Evolutionary conservation across 2,113 vertebrate species (phyloP).

Genomic region (Chloebia gouldiae): DNA sequence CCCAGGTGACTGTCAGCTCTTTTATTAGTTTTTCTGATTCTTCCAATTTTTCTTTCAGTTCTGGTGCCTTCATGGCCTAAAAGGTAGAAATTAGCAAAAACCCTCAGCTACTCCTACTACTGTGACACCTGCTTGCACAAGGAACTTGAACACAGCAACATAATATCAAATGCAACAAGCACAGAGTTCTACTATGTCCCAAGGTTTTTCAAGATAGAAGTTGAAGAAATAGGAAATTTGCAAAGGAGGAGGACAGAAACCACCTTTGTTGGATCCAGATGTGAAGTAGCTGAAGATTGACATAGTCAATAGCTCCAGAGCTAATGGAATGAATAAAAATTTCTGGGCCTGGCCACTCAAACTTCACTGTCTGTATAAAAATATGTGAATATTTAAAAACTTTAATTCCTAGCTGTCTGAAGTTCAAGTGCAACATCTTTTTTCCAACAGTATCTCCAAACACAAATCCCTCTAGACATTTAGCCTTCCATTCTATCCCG

Average conservation of each 20-base stretch:
- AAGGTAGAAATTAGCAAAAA: constrained; percentile 7
- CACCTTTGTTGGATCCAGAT: neutral
- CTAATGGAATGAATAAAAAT: neutral
- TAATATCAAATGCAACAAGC: neutral
- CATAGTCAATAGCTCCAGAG: neutral
- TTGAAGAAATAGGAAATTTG: neutral
- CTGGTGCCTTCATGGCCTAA: constrained; percentile 95
- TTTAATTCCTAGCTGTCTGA: neutral
- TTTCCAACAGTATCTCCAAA: neutral
- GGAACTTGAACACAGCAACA: neutral
- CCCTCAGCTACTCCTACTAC: neutral
- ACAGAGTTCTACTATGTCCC: neutral
- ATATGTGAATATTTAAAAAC: neutral
- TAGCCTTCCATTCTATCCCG: neutral
- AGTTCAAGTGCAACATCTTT: neutral
- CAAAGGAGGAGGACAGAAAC: neutral
- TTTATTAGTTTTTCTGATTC: constrained; percentile 97
- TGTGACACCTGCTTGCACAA: neutral
- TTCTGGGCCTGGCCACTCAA: neutral
- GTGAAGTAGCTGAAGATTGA: neutral
- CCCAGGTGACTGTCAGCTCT: constrained; percentile 97
- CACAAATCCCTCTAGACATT: neutral
- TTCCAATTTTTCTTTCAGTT: constrained; percentile 95
- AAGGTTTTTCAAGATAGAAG: neutral
- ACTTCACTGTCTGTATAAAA: neutral